phyloP scores from a whole-genome alignment of 2,888 invertebrate genomes.

The Drosophila hamatofila region DNA sequence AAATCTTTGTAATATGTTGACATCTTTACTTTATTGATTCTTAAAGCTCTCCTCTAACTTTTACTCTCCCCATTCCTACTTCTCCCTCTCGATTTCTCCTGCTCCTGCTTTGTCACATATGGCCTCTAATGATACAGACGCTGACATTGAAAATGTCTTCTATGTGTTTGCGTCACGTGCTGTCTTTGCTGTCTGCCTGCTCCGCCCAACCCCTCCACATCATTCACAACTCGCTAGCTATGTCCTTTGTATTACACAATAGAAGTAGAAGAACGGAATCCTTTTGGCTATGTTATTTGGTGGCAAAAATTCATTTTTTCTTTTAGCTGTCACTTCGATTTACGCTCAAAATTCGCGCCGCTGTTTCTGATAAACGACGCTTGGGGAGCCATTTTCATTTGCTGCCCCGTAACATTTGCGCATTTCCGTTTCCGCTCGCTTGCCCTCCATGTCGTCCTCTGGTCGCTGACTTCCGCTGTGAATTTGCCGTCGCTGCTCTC shows the following conservation, averaged over 20 bases:
- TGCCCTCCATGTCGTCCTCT: conserved; percentile 9
- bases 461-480: conserved; percentile 56
- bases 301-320: conserved; percentile 13
- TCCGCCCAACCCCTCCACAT: too few species aligned
- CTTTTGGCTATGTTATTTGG: conserved; percentile 24
- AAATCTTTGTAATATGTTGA: too few species aligned
- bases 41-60: background rate
- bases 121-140: conserved; percentile 47
- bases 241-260: conserved; percentile 19
- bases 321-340: conserved; percentile 41
- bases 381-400: conserved; percentile 74
- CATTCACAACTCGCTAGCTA: background rate
- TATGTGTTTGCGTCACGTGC: conserved; percentile 54
- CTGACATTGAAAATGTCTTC: conserved; percentile 52
- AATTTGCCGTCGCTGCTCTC: conserved; percentile 14
- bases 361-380: conserved; percentile 60
- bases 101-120: conserved; percentile 32
- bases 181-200: conserved; percentile 3
- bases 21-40: background rate
- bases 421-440: conserved; percentile 75
- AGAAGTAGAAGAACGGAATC: conserved; percentile 21
- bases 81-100: background rate
- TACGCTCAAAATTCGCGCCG: conserved; percentile 33
- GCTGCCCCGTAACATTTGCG: conserved; percentile 67
- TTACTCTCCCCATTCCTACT: background rate